These are phyloP conservation scores for Cotesia glomerata DNA, from an alignment of 1,140 invertebrate genomes.

Conservation along the genomic window DNA sequence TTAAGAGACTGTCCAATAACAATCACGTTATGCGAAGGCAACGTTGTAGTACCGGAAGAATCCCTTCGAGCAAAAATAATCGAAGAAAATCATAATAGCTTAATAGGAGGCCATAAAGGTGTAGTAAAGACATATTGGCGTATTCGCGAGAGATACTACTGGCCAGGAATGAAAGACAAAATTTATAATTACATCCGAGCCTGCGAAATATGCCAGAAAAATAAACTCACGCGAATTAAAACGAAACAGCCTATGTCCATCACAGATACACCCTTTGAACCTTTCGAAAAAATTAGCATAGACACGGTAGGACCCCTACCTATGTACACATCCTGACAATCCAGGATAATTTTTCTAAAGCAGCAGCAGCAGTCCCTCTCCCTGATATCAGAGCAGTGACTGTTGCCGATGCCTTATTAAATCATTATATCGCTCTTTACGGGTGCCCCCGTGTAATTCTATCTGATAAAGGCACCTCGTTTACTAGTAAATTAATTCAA, in stretches of 20 bases:
- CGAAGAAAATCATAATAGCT: slow-evolving; percentile 11
- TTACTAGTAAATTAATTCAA: no score
- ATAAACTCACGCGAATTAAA: not conserved
- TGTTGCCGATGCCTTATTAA: no score
- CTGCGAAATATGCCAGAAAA: not conserved
- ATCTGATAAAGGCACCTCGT: no score
- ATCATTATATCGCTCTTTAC: not conserved
- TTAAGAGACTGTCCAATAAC: not conserved
- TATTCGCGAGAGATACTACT: no score
- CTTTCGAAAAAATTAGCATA: no score
- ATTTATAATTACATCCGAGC: not conserved
- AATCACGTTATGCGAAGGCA: slow-evolving; percentile 2
- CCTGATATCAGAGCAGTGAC: no score
- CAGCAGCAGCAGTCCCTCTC: no score
- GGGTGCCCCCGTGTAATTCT: no score
- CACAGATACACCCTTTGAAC: no score
- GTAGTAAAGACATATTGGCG: not conserved
- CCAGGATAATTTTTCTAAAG: no score
- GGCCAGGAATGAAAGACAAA: not conserved
- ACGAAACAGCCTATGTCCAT: not conserved
- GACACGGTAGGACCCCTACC: no score
- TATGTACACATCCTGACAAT: no score
- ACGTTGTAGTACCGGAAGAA: not conserved
- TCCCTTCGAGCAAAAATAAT: slow-evolving; percentile 5
- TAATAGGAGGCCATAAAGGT: slow-evolving; percentile 21